These are phyloP conservation scores for Patiria pectinifera DNA, from an alignment of 53 echinoderm and acorn worm species.

Conservation along the genomic window DNA sequence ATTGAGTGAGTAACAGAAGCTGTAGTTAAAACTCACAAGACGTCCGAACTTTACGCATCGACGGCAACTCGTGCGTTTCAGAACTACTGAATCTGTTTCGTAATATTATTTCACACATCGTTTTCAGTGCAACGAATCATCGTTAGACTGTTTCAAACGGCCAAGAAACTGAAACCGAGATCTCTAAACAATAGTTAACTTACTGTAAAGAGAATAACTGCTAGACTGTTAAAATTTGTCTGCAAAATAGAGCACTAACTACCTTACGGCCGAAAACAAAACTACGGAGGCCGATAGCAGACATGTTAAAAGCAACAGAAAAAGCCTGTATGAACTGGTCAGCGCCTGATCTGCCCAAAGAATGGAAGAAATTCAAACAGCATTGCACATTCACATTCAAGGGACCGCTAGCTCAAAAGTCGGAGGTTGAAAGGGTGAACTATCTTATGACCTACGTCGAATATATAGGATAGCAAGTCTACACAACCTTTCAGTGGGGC, in stretches of 20 bases:
- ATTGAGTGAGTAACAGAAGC: background rate
- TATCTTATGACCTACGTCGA: conserved; percentile 81
- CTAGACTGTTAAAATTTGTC: background rate
- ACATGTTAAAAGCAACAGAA: background rate
- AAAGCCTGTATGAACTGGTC: conserved; percentile 24
- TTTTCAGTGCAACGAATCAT: background rate
- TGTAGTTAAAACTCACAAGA: background rate
- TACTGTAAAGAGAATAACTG: background rate
- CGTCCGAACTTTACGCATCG: background rate
- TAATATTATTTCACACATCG: background rate
- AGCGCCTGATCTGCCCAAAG: conserved; percentile 29
- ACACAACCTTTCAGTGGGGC: conserved; percentile 63
- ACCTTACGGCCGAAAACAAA: background rate
- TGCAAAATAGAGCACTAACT: background rate
- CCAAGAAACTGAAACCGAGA: background rate
- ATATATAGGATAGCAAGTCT: conserved; percentile 75
- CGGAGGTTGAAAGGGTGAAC: conserved; percentile 72
- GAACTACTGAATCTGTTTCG: background rate
- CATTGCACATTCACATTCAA: conserved; percentile 67
- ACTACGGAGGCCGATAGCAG: background rate
- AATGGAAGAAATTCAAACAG: conserved; percentile 68
- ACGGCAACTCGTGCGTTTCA: background rate
- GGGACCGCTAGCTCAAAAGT: conserved; percentile 71
- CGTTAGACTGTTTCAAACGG: background rate
- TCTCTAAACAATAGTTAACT: background rate